Base-by-base conservation (phyloP, 1,140 invertebrate genomes). In the Ooceraea biroi region DNA sequence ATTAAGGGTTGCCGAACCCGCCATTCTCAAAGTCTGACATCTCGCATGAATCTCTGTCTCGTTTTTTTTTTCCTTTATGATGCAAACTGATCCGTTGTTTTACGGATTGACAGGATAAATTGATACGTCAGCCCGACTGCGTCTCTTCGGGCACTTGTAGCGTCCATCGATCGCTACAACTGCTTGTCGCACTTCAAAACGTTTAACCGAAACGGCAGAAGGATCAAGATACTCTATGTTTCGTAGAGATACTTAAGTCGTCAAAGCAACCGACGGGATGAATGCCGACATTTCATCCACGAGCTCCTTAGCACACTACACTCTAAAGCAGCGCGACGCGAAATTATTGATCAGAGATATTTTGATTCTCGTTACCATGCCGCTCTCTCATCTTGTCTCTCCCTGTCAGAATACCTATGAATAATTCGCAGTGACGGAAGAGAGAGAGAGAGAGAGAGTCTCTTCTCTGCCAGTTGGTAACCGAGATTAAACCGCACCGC, bases 401-500 rank as follows among this genome's bases (percentile, higher is more conserved):
- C 58, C 25, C 22, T 52, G 52, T 46, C 46, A 46, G 78, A 71
- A 71, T 58, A 73, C 72, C 83, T 86, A 46, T 84, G 85, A 78
- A 87, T 87, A 87, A 87, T 86, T 86, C 48, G 65, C 58, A 46
- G 46, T 36, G 19, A 19, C 46, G 14, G 30, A 46, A 77, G 84
- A 84, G 52, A 83, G 30, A 83, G 2, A 36, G 27, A 10, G 2
- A 25, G 10, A 19, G 10, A 19, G 30, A 17, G 17, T 11, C 50
- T 77, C 85, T 86, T 58, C 27, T 83, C 72, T 12, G 52, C n/a
- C 52, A 83, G 58, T 61, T 57, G 57, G 61, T 82, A 80, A 84
- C 74, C 85, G 85, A 87, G 82, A 85, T 88, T 88, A 85, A 85
- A 87, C 82, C 82, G 57, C 69, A 73, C 58, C 50, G 14, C n/a